Percentiles rank a stretch among this genome's conserved stretches.
phyloP scores from a whole-genome alignment of 2,113 vertebrate genomes.

The Centropus unirufus region DNA sequence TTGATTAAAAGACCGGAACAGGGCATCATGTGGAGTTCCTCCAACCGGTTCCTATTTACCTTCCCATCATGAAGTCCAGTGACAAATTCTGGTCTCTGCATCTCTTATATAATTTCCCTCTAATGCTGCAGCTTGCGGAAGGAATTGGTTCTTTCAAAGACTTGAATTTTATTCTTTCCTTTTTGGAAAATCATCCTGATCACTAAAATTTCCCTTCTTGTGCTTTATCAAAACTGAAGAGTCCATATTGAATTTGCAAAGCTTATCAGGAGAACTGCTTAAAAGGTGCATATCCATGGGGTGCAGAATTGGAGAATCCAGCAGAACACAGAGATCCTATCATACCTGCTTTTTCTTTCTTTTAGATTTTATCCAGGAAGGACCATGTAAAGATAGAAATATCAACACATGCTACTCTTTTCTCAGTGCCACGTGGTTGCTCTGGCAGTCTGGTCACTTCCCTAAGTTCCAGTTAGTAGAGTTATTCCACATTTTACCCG shows the following conservation, averaged over 20 bases:
- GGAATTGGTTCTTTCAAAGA: not conserved
- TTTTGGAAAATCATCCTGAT: not conserved
- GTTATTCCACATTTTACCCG: not conserved
- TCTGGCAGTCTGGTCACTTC: not conserved
- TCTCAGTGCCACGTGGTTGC: not conserved
- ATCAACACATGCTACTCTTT: not conserved
- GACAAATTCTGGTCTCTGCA: not conserved
- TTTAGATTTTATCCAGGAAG: not conserved
- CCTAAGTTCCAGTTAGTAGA: not conserved
- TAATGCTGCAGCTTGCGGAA: not conserved
- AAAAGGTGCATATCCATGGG: not conserved
- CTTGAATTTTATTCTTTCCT: not conserved
- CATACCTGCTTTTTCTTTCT: not conserved
- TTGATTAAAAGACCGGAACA: not conserved
- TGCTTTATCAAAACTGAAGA: not conserved
- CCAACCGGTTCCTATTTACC: accelerated
- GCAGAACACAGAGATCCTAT: not conserved
- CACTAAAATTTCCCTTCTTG: not conserved
- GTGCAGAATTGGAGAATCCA: not conserved
- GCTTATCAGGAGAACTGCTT: not conserved
- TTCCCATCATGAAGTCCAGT: not conserved
- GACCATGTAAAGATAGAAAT: not conserved
- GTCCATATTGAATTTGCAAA: not conserved
- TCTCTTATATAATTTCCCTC: accelerated
- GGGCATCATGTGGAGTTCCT: not conserved